Evolutionary conservation across 2,888 invertebrate species (phyloP).

Genomic region (Thyatira batis): DNA sequence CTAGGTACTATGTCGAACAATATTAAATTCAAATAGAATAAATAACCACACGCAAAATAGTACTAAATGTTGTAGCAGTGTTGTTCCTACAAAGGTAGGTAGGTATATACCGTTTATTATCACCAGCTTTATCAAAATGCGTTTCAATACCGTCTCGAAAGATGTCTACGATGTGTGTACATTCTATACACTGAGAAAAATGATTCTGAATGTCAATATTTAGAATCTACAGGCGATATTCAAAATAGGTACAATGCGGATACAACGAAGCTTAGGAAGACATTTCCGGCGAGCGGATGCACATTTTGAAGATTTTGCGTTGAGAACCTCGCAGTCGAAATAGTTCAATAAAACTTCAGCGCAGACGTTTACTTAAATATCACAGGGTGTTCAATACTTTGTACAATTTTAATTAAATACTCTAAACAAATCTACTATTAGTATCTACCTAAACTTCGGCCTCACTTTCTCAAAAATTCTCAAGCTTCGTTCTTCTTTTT

Average conservation of each 20-base stretch:
- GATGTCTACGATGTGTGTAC: background rate
- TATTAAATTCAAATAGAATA: too few species aligned
- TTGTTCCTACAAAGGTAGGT: too few species aligned
- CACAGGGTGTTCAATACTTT: conserved; percentile 40
- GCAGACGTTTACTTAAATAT: conserved; percentile 56
- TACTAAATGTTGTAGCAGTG: too few species aligned
- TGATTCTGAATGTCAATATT: conserved; percentile 28
- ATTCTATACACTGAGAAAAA: conserved; percentile 3
- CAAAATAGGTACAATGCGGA: conserved; percentile 59
- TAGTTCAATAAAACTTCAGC: conserved; percentile 55
- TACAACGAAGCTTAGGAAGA: conserved; percentile 64
- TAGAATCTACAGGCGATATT: conserved; percentile 46
- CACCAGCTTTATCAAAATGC: background rate
- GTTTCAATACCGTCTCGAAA: background rate
- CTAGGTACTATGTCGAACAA: too few species aligned
- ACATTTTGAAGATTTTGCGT: conserved; percentile 75
- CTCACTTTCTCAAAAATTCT: too few species aligned
- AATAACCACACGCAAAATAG: too few species aligned
- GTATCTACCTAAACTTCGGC: too few species aligned
- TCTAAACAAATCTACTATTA: too few species aligned
- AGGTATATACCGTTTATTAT: background rate
- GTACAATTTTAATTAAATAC: conserved; percentile 9
- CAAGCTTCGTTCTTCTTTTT: too few species aligned
- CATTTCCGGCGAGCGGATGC: conserved; percentile 68
- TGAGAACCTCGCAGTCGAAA: conserved; percentile 56